Percentiles rank a stretch among this genome's conserved stretches.
Evolutionary conservation across 2,113 vertebrate genomes (phyloP).

Genomic region (Helogale parvula): DNA sequence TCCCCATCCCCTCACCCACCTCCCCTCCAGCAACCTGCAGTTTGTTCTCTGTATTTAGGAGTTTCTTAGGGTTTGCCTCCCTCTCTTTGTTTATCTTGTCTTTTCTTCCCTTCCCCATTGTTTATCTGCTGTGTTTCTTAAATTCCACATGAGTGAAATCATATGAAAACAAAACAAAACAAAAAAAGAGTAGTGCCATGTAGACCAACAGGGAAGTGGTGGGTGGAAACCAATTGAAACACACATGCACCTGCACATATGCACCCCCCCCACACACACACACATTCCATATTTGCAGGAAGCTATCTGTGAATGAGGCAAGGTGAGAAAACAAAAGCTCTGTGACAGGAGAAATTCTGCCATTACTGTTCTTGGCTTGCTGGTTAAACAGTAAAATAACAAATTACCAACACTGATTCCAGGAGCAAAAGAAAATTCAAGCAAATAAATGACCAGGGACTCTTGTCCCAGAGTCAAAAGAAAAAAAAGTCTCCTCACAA

Average conservation of each 20-base stretch:
- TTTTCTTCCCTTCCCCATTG: too few relatives aligned
- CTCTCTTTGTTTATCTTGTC: too few relatives aligned
- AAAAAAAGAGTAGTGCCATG: too few relatives aligned
- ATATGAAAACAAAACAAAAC: too few relatives aligned
- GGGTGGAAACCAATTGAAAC: neutral
- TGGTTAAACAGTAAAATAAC: neutral
- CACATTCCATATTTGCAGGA: neutral
- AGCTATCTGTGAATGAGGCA: neutral
- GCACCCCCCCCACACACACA: accelerated
- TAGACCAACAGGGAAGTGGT: neutral
- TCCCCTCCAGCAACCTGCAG: too few relatives aligned
- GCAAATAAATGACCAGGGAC: neutral
- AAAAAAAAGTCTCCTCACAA: neutral
- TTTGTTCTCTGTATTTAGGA: too few relatives aligned
- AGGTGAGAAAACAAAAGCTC: neutral
- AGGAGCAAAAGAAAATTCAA: neutral
- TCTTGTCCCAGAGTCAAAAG: neutral
- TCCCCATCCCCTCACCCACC: too few relatives aligned
- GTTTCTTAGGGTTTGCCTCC: too few relatives aligned
- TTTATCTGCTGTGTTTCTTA: too few relatives aligned
- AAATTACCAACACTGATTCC: neutral
- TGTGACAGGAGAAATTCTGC: neutral
- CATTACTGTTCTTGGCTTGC: neutral
- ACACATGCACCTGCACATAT: accelerated
- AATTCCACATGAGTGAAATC: too few relatives aligned